Evolutionary conservation across 2,113 vertebrate species (phyloP), one percentile per base, ranked within the genome.

Genomic region (Pleuronectes platessa): DNA sequence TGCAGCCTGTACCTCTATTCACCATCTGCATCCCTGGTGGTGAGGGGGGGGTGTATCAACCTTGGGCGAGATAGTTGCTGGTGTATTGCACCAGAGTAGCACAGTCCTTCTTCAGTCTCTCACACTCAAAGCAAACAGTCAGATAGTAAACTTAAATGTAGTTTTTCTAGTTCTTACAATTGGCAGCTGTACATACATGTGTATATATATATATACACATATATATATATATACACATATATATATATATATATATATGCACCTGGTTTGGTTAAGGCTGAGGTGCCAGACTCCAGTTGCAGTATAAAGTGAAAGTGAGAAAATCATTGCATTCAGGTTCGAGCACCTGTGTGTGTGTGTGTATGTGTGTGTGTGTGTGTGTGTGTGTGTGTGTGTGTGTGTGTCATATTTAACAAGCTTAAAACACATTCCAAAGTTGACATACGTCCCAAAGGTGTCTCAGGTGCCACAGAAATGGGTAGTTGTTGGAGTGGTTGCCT

Each of bases 21-120:
- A 23, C 64, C 35, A 65, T 76, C 65, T 86, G 69, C 65, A 49
- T 79, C 24, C 59, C 42, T 47, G 5, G 21, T 74, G 53, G 42
- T 55, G 47, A 71, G n/a, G n/a, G n/a, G n/a, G n/a, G n/a, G n/a
- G n/a, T n/a, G n/a, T n/a, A n/a, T n/a, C 31, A 37, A 37, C 35
- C 35, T 37, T 37, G 35, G 35, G 35, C 9, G 35, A 7, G 31
- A 31, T 37, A 37, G 7, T 66, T 71, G 72, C 27, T 49, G 7
- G 5, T 51, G 54, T 13, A 31, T 11, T 59, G 12, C 10, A 61
- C 40, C 23, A 24, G 15, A 71, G 68, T 56, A 68, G 23, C 8
- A 60, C 40, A 12, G 40, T 42, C 40, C 2, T 13, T 42, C 40
- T 11, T 77, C 13, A 49, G 51, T 58, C 37, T 12, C 4, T 55